Evolutionary conservation across 2,888 invertebrate species (phyloP), one percentile per base, ranked within the genome.

Genomic region (Archips crataeganus): DNA sequence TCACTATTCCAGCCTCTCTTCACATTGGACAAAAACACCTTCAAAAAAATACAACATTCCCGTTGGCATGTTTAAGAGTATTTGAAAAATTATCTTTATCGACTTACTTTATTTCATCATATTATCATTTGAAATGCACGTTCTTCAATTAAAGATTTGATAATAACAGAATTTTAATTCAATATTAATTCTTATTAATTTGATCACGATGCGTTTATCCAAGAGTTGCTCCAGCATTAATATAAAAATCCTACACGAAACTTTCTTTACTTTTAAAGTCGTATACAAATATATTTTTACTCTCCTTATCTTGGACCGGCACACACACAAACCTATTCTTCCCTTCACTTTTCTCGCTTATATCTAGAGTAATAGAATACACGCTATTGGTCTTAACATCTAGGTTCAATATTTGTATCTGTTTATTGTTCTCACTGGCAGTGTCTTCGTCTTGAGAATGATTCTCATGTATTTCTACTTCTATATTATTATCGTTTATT

Each of bases 341-440:
- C 62, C 88, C 86, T 71, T 93, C 93, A 70, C 76, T 79, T 54
- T 77, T 79, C n/a, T 92, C 92, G 75, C 86, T 92, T 83, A 93
- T 90, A 80, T 94, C 94, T 89, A 94, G 85, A 67, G 93, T 94
- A 83, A 94, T 93, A 77, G 94, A 92, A 90, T 94, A 93, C 60
- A 94, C 93, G 85, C 89, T 92, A 81, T 94, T 94, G 64, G 93
- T 94, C 81, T 94, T 94, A 81, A 91, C 89, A 84, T 94, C 94
- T 92, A 94, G 80, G 81, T 94, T 94, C 78, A 94, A 87, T 92
- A 94, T 94, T 88, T 94, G 94, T 90, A 94, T 90, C 79, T 93
- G 93, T 85, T 93, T 94, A 92, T 93, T 93, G 88, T 93, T 92
- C 85, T 93, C 91, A 77, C 80, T 87, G 80, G 82, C 86, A 82